Conservation (phyloP, 1,140 invertebrate genomes). For the Bombus cullumanus region DNA sequence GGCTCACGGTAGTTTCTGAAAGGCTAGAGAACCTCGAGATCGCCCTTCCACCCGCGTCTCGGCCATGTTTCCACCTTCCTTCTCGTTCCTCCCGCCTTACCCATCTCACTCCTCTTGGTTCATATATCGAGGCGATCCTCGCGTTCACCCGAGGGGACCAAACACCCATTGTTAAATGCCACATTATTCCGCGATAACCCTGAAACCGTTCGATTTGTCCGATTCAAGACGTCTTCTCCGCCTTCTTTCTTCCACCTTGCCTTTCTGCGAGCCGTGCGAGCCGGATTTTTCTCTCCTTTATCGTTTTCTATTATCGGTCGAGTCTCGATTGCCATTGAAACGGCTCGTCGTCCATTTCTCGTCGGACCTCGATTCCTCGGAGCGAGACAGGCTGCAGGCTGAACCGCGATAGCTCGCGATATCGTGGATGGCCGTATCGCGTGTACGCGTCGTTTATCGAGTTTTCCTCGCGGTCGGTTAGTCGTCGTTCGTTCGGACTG, state of each 20-base stretch:
- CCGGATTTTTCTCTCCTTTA: neutral
- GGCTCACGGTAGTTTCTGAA: constrained; percentile 61
- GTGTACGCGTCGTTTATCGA: neutral
- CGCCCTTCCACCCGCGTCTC: neutral
- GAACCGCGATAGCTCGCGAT: neutral
- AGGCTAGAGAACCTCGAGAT: constrained; percentile 42
- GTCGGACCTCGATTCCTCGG: neutral
- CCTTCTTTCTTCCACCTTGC: too few species aligned
- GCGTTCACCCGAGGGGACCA: constrained; percentile 41
- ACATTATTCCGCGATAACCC: constrained; percentile 73
- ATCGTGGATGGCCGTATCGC: neutral
- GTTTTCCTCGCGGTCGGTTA: neutral
- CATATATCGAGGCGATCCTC: neutral
- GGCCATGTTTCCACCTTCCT: neutral
- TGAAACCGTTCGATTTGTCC: constrained; percentile 75
- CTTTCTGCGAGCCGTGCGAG: too few species aligned
- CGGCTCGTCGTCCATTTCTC: too few species aligned
- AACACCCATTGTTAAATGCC: constrained; percentile 73
- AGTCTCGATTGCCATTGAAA: neutral
- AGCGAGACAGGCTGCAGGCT: too few species aligned
- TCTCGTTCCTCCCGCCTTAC: constrained; percentile 52
- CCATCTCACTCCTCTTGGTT: constrained; percentile 17
- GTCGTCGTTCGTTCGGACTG: neutral
- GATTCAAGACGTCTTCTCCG: neutral
- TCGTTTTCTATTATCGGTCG: constrained; percentile 52